A percentile compares a stretch with the other conserved stretches of the same genome.
Conservation (phyloP, 2,797 vertebrate genomes). For the Lophius americanus region DNA sequence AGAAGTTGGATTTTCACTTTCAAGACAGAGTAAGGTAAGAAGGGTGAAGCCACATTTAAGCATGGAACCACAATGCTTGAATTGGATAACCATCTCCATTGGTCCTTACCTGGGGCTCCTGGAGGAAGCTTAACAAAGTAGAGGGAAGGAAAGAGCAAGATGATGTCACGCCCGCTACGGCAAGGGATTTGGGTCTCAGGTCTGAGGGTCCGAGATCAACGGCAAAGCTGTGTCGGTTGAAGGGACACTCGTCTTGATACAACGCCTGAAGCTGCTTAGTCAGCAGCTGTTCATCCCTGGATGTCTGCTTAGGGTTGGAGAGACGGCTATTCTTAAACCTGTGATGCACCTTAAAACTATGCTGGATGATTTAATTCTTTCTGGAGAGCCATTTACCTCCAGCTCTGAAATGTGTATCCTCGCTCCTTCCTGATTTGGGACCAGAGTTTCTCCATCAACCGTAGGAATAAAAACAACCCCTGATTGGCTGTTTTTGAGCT, state of each 20-base stretch:
- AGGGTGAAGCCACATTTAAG: neutral
- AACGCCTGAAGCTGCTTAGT: conserved; percentile 84
- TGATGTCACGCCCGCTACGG: conserved; percentile 89
- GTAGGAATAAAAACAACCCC: conserved; percentile 81
- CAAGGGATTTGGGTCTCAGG: conserved; percentile 91
- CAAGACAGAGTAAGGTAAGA: neutral
- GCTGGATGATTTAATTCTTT: neutral
- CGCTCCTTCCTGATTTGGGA: conserved; percentile 73
- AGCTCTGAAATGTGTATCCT: conserved; percentile 87
- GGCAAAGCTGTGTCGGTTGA: conserved; percentile 69
- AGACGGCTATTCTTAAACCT: neutral
- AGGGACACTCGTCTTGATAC: conserved; percentile 83
- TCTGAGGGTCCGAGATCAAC: conserved; percentile 71
- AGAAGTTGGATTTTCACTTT: conserved; percentile 14
- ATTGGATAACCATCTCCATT: neutral
- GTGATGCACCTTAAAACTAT: neutral
- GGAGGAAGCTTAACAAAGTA: conserved; percentile 68
- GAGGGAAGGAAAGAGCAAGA: conserved; percentile 68
- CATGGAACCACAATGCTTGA: neutral
- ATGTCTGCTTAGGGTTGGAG: conserved; percentile 58
- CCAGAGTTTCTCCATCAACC: conserved; percentile 81
- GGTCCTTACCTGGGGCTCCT: conserved; percentile 75
- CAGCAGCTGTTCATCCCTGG: conserved; percentile 79
- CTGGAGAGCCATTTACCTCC: conserved; percentile 70
- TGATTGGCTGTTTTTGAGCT: conserved; percentile 49